These are phyloP conservation scores for Eupeodes latifasciatus DNA, from an alignment of 2,888 invertebrate species.

Conservation along the genomic window DNA sequence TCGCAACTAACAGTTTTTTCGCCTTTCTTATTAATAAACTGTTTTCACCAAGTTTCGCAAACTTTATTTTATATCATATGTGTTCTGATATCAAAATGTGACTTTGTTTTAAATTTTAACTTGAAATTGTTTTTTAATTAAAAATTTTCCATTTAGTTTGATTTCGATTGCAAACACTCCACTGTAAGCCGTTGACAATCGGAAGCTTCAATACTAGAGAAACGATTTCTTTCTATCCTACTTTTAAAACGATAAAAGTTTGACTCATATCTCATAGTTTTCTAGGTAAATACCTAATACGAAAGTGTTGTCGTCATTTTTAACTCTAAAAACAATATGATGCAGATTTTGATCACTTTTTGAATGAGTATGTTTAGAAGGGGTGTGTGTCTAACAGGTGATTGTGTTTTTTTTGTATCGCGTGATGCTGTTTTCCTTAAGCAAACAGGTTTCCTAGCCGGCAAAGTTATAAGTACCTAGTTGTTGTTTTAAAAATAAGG, in stretches of 20 bases:
- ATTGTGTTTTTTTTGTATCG: not conserved
- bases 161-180: not conserved
- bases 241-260: not conserved
- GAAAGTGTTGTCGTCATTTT: slow-evolving; percentile 13
- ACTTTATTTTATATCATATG: no score
- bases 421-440: not conserved
- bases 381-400: not conserved
- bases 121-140: no score
- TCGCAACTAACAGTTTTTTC: no score
- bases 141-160: not conserved
- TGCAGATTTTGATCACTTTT: not conserved
- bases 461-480: not conserved
- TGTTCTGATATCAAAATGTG: no score
- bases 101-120: no score
- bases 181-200: not conserved
- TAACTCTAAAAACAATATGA: not conserved
- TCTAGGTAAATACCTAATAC: not conserved
- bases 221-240: not conserved
- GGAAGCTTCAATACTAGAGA: not conserved
- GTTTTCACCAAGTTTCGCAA: no score
- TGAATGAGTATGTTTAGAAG: not conserved
- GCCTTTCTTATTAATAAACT: no score
- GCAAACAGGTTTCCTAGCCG: slow-evolving; percentile 18
- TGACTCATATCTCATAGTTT: slow-evolving; percentile 21
- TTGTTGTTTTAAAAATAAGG: slow-evolving; percentile 33